These are phyloP conservation scores for Alfaro cultratus DNA, from an alignment of 2,797 vertebrate genomes.

Conservation along the genomic window DNA sequence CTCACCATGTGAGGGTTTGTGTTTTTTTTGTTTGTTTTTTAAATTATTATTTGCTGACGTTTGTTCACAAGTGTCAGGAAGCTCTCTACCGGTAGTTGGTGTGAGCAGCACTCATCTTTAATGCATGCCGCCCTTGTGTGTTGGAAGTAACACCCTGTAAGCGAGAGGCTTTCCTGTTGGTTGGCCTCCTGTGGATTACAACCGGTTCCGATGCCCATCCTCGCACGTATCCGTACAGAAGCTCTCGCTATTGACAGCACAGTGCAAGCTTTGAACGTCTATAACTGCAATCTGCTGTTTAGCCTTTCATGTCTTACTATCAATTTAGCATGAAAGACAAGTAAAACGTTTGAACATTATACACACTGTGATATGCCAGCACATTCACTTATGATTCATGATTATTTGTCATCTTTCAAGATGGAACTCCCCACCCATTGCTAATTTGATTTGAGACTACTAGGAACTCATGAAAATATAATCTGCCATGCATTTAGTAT, in stretches of 20 bases:
- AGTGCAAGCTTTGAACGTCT: neutral
- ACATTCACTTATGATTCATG: neutral
- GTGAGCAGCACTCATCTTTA: conserved; percentile 65
- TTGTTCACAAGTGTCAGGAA: conserved; percentile 26
- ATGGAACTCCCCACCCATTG: neutral
- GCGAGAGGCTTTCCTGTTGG: conserved; percentile 42
- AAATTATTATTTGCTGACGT: conserved; percentile 3
- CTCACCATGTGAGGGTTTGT: neutral
- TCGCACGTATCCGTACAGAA: conserved; percentile 13
- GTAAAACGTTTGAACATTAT: neutral
- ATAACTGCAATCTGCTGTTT: neutral
- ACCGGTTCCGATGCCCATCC: conserved; percentile 17
- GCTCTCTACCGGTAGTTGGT: conserved; percentile 40
- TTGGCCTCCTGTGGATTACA: conserved; percentile 36
- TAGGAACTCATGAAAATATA: neutral
- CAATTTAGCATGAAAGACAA: neutral
- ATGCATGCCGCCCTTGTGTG: conserved; percentile 60
- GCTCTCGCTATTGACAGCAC: neutral
- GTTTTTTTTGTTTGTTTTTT: too few relatives aligned
- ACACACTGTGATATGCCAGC: neutral
- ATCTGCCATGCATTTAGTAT: neutral
- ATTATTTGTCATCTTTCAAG: neutral
- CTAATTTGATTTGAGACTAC: neutral
- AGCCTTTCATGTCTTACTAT: neutral
- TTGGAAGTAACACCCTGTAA: conserved; percentile 50